Evolutionary conservation across 92 coral and sea anemone species (phyloP), one percentile per base, ranked within the genome.

Genomic region (Meandrina meandrites): DNA sequence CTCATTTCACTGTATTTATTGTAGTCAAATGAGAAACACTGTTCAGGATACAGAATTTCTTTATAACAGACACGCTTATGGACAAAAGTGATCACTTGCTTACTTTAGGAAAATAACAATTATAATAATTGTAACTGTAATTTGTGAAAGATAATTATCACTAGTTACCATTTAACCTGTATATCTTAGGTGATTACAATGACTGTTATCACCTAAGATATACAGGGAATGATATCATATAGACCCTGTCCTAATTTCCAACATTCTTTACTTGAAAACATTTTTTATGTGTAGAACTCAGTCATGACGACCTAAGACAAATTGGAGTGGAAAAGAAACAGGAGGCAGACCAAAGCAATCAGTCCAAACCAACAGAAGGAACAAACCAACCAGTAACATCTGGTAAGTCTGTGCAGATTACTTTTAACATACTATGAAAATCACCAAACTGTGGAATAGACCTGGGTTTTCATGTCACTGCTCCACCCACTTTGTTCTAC

Each of bases 291-390:
- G 15, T 82, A 96, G 98, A 93, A 85, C 94, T 97, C 53, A 97
- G 99, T 81, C 94, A 80, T 71, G 99, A 97, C 75, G 99, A 97
- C 60, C 92, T 97, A 1, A 90, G 89, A 60, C 99, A 97, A 83
- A 97, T 97, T 82, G 99, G 99, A 87, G 89, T 97, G 56, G 94
- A 95, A 54, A 91, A 93, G 72, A 89, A 91, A 75, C 85, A 81
- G 31, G 89, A 75, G 6, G 75, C 37, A 5, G 81, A 75, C 8
- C 79, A 54, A 36, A 22, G 32, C 67, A 56, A 40, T 40, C 88
- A 76, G 56, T 57, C 78, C 40, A 90, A 53, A 58, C 36, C 45
- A 14, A 71, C 22, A 37, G 81, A 78, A 81, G 83, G 67, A 70
- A 69, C 28, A 80, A 88, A 74, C 66, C 64, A 71, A 75, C 45